These are phyloP conservation scores for Trissonchulus latispiculum DNA, from an alignment of 2,888 invertebrate genomes.

Conservation along the genomic window DNA sequence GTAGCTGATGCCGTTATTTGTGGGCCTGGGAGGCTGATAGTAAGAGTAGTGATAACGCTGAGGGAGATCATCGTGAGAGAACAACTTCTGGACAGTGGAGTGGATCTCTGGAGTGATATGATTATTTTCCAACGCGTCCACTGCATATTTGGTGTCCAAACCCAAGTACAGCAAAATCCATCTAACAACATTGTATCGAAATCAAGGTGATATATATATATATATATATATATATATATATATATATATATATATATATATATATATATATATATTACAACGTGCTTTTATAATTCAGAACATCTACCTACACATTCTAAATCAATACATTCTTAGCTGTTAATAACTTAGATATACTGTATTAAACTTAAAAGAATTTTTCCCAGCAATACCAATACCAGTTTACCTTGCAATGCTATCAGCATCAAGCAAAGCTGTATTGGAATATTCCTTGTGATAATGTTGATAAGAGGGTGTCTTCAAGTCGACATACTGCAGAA, in stretches of 20 bases:
- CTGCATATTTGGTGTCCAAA: neutral
- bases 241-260: too few species aligned
- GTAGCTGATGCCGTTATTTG: neutral
- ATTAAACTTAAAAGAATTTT: too few species aligned
- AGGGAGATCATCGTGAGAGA: neutral
- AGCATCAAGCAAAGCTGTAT: constrained; percentile 30
- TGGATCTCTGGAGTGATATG: neutral
- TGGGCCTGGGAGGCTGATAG: neutral
- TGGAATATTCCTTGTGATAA: constrained; percentile 33
- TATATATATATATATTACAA: too few species aligned
- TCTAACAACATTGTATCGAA: neutral
- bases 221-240: too few species aligned
- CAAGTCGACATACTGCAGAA: constrained; percentile 43
- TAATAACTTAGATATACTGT: too few species aligned
- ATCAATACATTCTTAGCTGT: too few species aligned
- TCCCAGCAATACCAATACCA: neutral
- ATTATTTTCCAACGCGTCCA: neutral
- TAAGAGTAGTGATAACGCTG: neutral
- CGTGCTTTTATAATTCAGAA: neutral
- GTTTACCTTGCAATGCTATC: constrained; percentile 19
- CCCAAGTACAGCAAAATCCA: constrained; percentile 4
- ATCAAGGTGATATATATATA: too few species aligned
- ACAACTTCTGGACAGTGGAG: neutral
- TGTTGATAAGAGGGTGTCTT: constrained; percentile 33
- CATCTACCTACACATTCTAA: too few species aligned